phyloP scores from a whole-genome alignment of 2,113 vertebrate species.

The Tringa solitaria region DNA sequence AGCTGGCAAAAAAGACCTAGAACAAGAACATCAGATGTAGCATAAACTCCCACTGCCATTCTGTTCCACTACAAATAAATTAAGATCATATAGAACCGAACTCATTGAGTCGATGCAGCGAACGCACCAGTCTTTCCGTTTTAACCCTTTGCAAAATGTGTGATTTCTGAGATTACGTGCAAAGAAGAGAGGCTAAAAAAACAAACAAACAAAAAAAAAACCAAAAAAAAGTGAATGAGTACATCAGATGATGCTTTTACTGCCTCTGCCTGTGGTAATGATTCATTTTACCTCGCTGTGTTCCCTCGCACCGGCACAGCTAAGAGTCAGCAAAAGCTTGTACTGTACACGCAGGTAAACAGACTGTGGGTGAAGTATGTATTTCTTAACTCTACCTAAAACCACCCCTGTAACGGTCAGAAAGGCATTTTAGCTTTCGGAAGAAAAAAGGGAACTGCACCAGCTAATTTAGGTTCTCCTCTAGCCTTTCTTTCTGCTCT shows the following conservation, averaged over 20 bases:
- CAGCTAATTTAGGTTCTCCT: neutral
- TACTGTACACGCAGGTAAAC: neutral
- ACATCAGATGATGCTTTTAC: conserved; percentile 21
- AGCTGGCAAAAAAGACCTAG: conserved; percentile 53
- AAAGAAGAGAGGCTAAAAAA: neutral
- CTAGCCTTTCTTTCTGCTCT: neutral
- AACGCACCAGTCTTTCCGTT: neutral
- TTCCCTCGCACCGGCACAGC: neutral
- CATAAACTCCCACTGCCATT: conserved; percentile 62
- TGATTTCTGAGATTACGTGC: neutral
- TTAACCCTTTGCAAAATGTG: conserved; percentile 13
- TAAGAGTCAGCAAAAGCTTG: neutral
- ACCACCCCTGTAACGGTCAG: neutral
- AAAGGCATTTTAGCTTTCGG: neutral
- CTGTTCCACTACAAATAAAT: conserved; percentile 61
- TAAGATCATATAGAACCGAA: conserved; percentile 10
- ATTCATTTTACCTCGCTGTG: conserved; percentile 40
- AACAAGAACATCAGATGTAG: conserved; percentile 61
- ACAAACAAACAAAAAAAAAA: neutral
- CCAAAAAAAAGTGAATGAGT: neutral
- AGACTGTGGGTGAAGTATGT: neutral
- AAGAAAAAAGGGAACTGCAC: conserved; percentile 5
- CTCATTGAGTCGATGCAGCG: conserved; percentile 47
- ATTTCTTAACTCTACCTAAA: conserved; percentile 31
- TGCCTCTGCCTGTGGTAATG: neutral